These are phyloP conservation scores for Melanogrammus aeglefinus DNA, from an alignment of 2,797 vertebrate species.

Conservation along the genomic window DNA sequence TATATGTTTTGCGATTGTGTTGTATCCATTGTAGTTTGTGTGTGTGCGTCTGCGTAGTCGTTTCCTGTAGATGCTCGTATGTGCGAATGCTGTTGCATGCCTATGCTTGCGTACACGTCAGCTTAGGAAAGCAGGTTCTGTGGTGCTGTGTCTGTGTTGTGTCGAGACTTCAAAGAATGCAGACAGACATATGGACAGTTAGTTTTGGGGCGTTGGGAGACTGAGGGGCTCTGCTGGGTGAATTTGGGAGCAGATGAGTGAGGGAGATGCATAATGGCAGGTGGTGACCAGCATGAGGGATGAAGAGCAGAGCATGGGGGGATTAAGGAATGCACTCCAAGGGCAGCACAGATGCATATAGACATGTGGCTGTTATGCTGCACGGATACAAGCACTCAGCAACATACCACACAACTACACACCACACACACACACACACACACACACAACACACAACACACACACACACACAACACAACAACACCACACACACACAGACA, in stretches of 20 bases:
- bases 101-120: background rate
- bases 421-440: conserved; percentile 14
- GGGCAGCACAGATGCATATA: conserved; percentile 35
- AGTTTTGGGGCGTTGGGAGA: conserved; percentile 30
- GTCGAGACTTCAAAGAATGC: conserved; percentile 6
- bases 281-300: conserved; percentile 48
- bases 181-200: conserved; percentile 38
- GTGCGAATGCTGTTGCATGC: background rate
- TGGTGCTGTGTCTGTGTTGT: background rate
- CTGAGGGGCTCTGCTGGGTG: too few species aligned
- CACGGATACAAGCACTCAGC: background rate
- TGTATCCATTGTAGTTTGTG: background rate
- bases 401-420: background rate
- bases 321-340: conserved; percentile 49
- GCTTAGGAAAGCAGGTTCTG: background rate
- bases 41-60: background rate
- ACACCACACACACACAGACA: conserved; percentile 4
- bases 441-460: conserved; percentile 5
- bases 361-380: conserved; percentile 2
- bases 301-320: conserved; percentile 49
- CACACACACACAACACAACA: conserved; percentile 3
- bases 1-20: conserved; percentile 35
- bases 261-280: conserved; percentile 42
- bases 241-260: background rate
- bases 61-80: too few species aligned